Percentiles rank a stretch among this genome's conserved stretches.
phyloP scores from a whole-genome alignment of 2,113 vertebrate genomes.

The human region GRCh38 chr16:75849001-75849500 shows the following conservation, averaged over 20 bases:
- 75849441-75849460: too few relatives aligned
- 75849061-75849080: not conserved
- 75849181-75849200: not conserved
- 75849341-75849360: not conserved
- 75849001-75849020: not conserved
- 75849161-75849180: not conserved
- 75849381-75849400: too few relatives aligned
- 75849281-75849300: not conserved
- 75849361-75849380: not conserved
- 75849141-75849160: not conserved
- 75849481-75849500: too few relatives aligned
- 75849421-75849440: too few relatives aligned
- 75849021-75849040: not conserved
- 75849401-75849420: too few relatives aligned
- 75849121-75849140: not conserved
- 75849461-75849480: too few relatives aligned
- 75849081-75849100: not conserved
- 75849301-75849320: not conserved
- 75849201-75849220: not conserved
- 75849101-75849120: not conserved
- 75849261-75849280: not conserved
- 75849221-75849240: not conserved
- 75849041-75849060: not conserved
- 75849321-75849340: not conserved
- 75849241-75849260: not conserved